Percentiles rank a stretch among this genome's conserved stretches.
Conservation (phyloP, 1,140 invertebrate species). For the Lucilia cuprina region DNA sequence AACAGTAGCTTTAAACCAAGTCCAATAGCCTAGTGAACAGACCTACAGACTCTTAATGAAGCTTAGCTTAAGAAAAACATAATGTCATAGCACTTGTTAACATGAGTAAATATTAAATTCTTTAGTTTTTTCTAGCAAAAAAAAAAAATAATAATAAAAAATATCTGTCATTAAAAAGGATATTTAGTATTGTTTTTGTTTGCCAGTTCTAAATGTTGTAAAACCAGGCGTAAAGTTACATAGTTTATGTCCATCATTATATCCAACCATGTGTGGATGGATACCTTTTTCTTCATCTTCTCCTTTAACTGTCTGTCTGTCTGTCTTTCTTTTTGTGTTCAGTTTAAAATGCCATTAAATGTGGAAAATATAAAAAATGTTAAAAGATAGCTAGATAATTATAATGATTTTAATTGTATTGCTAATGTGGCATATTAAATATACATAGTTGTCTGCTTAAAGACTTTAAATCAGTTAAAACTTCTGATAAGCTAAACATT, state of each 20-base stretch:
- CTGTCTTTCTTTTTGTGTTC: too few species aligned
- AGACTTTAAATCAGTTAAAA: too few species aligned
- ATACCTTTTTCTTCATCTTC: not conserved
- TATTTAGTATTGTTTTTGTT: not conserved
- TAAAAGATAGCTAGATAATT: not conserved
- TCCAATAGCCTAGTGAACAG: too few species aligned
- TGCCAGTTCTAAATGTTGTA: not conserved
- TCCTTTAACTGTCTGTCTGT: not conserved
- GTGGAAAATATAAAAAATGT: not conserved
- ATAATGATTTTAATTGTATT: conserved; percentile 12
- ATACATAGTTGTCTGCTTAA: not conserved
- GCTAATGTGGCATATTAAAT: conserved; percentile 17
- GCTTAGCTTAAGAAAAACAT: not conserved
- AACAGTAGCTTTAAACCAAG: not conserved
- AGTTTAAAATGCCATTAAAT: not conserved
- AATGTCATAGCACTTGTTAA: conserved; percentile 33
- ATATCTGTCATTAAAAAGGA: not conserved
- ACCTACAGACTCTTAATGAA: too few species aligned
- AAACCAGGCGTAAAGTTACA: conserved; percentile 10
- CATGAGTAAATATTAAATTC: conserved; percentile 22
- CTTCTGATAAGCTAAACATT: too few species aligned
- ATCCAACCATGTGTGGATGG: not conserved
- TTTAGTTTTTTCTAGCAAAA: not conserved
- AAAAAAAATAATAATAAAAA: not conserved
- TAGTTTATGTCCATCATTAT: not conserved